Evolutionary conservation across 2,797 vertebrate genomes (phyloP).

Genomic region (Poecilia velifera): DNA sequence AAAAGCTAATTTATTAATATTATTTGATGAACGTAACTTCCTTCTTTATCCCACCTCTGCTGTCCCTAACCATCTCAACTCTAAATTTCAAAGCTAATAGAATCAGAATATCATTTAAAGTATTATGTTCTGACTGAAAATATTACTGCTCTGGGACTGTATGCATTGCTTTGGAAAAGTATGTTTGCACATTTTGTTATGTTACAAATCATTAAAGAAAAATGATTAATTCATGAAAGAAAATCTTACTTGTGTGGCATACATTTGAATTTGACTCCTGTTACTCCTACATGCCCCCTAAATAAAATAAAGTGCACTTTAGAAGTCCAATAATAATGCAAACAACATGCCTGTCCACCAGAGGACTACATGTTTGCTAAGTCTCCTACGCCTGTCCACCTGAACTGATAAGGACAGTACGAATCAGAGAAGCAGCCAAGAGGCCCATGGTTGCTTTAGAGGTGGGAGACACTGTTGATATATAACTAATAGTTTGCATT

Average conservation of each 20-base stretch:
- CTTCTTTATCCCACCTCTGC: constrained; percentile 4
- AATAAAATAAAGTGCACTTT: not conserved
- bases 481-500: not conserved
- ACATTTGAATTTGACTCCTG: not conserved
- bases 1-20: constrained; percentile 4
- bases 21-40: constrained; percentile 34
- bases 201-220: not conserved
- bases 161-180: not conserved
- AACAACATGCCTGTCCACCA: not conserved
- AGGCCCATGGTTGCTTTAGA: not conserved
- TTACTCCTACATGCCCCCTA: not conserved
- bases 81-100: constrained; percentile 29
- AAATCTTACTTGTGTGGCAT: not conserved
- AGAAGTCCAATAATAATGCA: not conserved
- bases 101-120: constrained; percentile 36
- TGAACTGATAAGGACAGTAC: not conserved
- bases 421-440: not conserved
- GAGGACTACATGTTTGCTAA: not conserved
- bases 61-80: not conserved
- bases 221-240: not conserved
- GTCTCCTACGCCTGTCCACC: not conserved
- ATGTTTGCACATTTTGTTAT: not conserved
- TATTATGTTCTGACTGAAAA: constrained; percentile 65
- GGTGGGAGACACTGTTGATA: not conserved
- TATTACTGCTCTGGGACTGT: constrained; percentile 49